These are phyloP conservation scores for Drosophila birchii DNA, from an alignment of 2,888 invertebrate genomes.

Conservation along the genomic window DNA sequence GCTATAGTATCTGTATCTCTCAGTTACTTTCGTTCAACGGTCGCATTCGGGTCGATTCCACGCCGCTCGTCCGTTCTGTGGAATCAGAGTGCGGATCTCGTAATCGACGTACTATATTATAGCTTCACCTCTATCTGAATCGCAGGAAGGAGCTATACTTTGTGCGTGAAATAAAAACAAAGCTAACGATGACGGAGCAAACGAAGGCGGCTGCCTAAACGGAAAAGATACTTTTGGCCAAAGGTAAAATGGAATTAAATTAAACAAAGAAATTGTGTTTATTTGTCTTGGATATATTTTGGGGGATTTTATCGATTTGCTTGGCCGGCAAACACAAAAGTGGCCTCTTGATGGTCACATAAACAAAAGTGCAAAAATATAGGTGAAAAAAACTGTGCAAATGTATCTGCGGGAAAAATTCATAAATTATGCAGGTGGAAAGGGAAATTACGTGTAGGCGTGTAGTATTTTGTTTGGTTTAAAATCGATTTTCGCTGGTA, in stretches of 20 bases:
- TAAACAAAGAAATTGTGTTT: constrained; percentile 42
- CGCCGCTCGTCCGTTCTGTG: constrained; percentile 3
- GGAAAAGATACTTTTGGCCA: constrained; percentile 1
- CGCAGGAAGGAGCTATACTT: not conserved
- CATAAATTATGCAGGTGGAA: constrained; percentile 38
- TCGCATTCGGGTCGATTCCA: constrained; percentile 17
- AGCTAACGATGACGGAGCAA: constrained; percentile 36
- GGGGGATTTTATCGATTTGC: constrained; percentile 42
- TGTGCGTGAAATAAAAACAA: constrained; percentile 7
- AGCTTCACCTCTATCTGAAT: constrained; percentile 7
- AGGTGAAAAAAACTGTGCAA: constrained; percentile 13
- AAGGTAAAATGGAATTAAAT: constrained; percentile 40
- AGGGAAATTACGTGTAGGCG: constrained; percentile 32
- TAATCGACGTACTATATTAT: constrained; percentile 25
- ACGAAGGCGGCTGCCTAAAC: constrained; percentile 23
- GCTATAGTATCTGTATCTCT: constrained; percentile 12
- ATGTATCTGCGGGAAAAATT: constrained; percentile 6
- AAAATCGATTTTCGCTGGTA: constrained; percentile 40
- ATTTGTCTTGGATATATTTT: constrained; percentile 21
- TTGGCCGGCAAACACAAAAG: constrained; percentile 49
- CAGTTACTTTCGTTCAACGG: constrained; percentile 21
- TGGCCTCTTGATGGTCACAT: constrained; percentile 40
- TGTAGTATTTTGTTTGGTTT: constrained; percentile 24
- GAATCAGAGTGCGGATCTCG: constrained; percentile 25
- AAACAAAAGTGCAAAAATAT: constrained; percentile 36